Evolutionary conservation across 2,888 invertebrate species (phyloP), one percentile per base, ranked within the genome.

Genomic region (Spodoptera littoralis): DNA sequence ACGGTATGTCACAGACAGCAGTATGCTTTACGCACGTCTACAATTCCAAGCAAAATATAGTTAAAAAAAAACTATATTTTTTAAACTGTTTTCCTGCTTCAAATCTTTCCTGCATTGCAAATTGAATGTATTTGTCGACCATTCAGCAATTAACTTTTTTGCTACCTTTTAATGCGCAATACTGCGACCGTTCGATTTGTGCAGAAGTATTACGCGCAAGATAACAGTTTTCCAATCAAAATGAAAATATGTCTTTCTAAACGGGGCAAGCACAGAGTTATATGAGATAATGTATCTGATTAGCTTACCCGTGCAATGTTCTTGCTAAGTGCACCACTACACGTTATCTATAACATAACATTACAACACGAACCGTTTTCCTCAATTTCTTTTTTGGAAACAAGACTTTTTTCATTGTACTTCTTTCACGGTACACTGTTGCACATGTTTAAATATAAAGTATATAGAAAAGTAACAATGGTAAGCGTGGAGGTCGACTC

Each of bases 301-400:
- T 76, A 79, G 77, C 84, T 82, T 82, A 79, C 77, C 83, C 81
- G 84, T 86, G 85, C 87, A 84, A 83, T 79, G 77, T 67, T 83
- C 73, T 80, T 79, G 67, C 77, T 80, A 82, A 78, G 83, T 84
- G 88, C 82, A 80, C 77, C 77, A 79, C 84, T 88, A 87, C 81
- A 84, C 81, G 76, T 83, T 86, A 83, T 79, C 82, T 85, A 83
- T 67, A 73, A 65, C 67, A 76, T 81, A 73, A 78, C 73, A 71
- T 73, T 75, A 72, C 71, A 72, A 82, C 81, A 91, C 92, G 90
- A 88, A 92, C 92, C 92, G 80, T 87, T 88, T 88, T 90, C 84
- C 82, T 82, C 79, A 86, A 83, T 90, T 90, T 92, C 88, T 86
- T 91, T 85, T 89, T 92, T 71, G 83, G 82, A 76, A 88, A 89